Evolutionary conservation across 1,140 invertebrate species (phyloP), one percentile per base, ranked within the genome.

Genomic region (Caligus rogercresseyi): DNA sequence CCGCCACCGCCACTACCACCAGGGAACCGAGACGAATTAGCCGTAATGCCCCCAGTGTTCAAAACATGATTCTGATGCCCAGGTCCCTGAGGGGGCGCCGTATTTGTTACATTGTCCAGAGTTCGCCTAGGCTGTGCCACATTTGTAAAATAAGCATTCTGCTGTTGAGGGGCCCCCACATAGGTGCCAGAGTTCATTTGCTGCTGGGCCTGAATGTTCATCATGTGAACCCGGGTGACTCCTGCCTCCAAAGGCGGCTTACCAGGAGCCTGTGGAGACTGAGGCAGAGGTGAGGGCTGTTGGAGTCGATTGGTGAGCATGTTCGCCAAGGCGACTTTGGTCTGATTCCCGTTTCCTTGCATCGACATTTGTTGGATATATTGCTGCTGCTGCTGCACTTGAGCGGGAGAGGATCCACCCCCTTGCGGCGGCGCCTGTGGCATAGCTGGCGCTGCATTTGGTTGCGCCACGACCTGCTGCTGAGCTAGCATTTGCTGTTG

Each of bases 261-360:
- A 25, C 63, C 56, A 3, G 24, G 7, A 18, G 54, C 61, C 55
- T 68, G 67, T 52, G 65, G 69, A 43, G 31, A n/a, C n/a, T 43
- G 31, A 43, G 31, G n/a, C n/a, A 11, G 31, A 43, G 31, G 31
- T 43, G 31, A n/a, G 84, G 57, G 68, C 20, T 78, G 68, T 71
- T 87, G 84, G 25, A 94, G 75, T 52, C 90, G 79, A 70, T 83
- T 93, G 67, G 84, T 94, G 54, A 96, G 75, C 83, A 95, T 88
- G 73, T 93, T 92, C 4, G 91, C 90, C 19, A 97, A 74, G 0
- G 91, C 91, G 1, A 90, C 94, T 77, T 95, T 96, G 3, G 91
- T 93, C 73, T 66, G 69, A 81, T 69, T 67, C 20, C 59, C 14
- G 14, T 23, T 56, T 25, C 66, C 61, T 53, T 25, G 52, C 51